Conservation (phyloP, 2,113 vertebrate species). For the Elachura formosa region DNA sequence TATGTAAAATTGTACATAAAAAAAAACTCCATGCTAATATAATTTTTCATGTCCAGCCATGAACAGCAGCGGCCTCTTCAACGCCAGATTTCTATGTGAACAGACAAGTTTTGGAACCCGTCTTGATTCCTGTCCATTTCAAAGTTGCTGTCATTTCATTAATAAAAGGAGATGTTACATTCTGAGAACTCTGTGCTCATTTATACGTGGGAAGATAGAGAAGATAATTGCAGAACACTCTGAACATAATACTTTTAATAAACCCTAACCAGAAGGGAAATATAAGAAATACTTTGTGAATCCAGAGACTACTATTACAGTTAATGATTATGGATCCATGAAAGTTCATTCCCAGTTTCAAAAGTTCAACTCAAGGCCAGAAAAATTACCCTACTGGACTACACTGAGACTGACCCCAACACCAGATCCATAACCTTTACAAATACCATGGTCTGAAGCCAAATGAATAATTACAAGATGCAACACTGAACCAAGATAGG, state of each 20-base stretch:
- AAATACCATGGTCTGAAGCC: neutral
- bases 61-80: neutral
- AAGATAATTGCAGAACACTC: neutral
- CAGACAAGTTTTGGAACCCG: neutral
- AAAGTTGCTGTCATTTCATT: neutral
- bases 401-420: neutral
- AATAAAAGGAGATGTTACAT: neutral
- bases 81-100: neutral
- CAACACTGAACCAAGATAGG: neutral
- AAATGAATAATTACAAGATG: neutral
- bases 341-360: neutral
- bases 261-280: neutral
- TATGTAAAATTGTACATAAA: neutral
- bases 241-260: neutral
- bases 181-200: neutral
- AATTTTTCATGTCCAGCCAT: neutral
- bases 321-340: neutral
- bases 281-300: neutral
- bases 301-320: neutral
- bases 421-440: neutral
- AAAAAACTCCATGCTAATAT: neutral
- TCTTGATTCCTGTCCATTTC: neutral
- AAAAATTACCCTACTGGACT: neutral
- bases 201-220: neutral
- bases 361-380: neutral